Conservation (phyloP, 2,888 invertebrate genomes). For the Orthosia gothica region DNA sequence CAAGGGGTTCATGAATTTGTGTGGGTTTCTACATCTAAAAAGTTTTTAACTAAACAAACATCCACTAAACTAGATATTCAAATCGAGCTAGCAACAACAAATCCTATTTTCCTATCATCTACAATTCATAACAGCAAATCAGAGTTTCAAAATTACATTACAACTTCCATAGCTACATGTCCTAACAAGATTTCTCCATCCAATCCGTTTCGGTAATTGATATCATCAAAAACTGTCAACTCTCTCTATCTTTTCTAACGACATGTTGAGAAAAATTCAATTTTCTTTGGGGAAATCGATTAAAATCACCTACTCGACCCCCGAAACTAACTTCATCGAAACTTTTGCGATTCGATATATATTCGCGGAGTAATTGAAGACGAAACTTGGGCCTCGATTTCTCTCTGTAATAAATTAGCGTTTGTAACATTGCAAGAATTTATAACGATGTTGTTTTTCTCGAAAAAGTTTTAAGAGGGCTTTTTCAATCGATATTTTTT, state of each 20-base stretch:
- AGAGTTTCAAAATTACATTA: constrained; percentile 18
- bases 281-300: constrained; percentile 59
- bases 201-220: constrained; percentile 43
- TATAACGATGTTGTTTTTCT: constrained; percentile 44
- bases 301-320: constrained; percentile 57
- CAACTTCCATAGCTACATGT: constrained; percentile 5
- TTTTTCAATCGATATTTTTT: neutral
- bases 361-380: constrained; percentile 51
- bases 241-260: constrained; percentile 55
- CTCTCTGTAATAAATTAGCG: constrained; percentile 40
- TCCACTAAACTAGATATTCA: neutral
- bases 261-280: constrained; percentile 59
- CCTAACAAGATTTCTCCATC: constrained; percentile 18
- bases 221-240: constrained; percentile 54
- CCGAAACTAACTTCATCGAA: constrained; percentile 46
- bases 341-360: constrained; percentile 51
- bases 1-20: no score
- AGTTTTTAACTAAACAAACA: neutral
- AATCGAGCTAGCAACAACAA: neutral
- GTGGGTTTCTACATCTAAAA: neutral
- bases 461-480: constrained; percentile 20
- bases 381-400: constrained; percentile 35
- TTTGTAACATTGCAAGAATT: constrained; percentile 43
- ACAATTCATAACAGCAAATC: constrained; percentile 15
- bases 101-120: neutral